These are phyloP conservation scores for Caracal caracal DNA, from an alignment of 2,113 vertebrate species.

Conservation along the genomic window DNA sequence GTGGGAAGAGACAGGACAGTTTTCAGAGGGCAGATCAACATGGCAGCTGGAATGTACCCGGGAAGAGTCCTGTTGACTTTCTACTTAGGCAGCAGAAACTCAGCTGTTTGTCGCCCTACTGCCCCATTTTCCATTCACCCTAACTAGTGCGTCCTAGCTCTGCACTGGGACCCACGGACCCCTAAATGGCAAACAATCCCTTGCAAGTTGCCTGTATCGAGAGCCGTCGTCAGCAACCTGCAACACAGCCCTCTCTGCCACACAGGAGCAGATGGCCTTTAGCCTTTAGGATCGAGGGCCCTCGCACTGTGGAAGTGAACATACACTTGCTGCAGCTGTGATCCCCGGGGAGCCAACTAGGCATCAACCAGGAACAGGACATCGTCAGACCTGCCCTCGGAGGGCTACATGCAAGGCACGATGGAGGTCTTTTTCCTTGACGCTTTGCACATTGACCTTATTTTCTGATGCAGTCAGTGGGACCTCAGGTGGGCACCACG, in stretches of 20 bases:
- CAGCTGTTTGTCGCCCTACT: background rate
- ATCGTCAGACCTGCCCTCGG: accelerated
- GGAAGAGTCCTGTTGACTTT: background rate
- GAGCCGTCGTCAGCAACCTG: background rate
- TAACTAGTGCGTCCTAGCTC: background rate
- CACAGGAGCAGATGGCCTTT: background rate
- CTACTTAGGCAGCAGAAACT: background rate
- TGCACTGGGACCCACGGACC: background rate
- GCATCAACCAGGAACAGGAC: background rate
- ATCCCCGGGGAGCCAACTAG: background rate
- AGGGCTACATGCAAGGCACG: background rate
- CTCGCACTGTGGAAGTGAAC: accelerated
- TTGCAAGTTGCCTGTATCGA: background rate
- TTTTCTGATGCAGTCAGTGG: background rate
- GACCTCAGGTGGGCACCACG: background rate
- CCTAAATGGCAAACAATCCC: background rate
- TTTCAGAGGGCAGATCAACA: background rate
- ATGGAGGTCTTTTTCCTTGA: background rate
- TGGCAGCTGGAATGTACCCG: background rate
- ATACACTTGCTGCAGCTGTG: background rate
- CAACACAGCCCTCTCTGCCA: background rate
- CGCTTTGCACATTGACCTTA: accelerated
- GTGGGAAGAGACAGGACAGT: background rate
- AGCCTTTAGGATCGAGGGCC: background rate
- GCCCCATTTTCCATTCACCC: background rate